Percentiles rank a stretch among this genome's conserved stretches.
Conservation (phyloP, 2,113 vertebrate genomes). For the Campylorhamphus procurvoides region DNA sequence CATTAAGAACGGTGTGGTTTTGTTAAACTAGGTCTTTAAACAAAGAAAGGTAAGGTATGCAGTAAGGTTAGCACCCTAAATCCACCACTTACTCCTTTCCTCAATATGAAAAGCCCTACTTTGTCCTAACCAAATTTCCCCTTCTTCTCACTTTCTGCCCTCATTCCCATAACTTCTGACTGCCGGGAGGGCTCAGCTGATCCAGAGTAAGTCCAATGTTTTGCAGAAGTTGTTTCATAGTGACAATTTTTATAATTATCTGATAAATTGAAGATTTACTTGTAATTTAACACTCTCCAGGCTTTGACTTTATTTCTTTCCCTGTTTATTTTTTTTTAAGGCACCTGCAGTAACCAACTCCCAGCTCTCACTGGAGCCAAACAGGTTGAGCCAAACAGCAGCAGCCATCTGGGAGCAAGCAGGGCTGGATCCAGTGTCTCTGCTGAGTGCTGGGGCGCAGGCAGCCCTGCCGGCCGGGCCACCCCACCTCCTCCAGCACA, state of each 20-base stretch:
- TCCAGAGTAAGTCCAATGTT: not conserved
- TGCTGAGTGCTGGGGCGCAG: accelerated
- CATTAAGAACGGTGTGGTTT: not conserved
- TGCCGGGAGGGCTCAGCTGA: not conserved
- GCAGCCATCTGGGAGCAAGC: accelerated
- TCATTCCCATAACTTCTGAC: not conserved
- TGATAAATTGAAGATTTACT: not conserved
- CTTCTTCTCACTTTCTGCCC: not conserved
- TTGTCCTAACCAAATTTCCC: not conserved
- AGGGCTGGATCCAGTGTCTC: accelerated
- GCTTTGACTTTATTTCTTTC: no score
- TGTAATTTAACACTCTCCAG: not conserved
- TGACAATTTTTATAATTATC: not conserved
- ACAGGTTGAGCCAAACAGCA: not conserved
- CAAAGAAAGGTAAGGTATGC: not conserved
- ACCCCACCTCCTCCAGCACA: not conserved
- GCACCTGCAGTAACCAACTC: not conserved
- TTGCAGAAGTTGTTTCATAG: not conserved
- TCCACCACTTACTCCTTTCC: not conserved
- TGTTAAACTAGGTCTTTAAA: not conserved
- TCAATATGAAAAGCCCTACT: not conserved
- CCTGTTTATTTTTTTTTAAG: not conserved
- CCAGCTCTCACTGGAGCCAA: not conserved
- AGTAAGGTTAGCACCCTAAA: not conserved
- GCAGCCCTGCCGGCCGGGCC: not conserved